Percentiles rank a stretch among this genome's conserved stretches.
Conservation (phyloP, 2,797 vertebrate genomes). For the Myotis daubentonii region DNA sequence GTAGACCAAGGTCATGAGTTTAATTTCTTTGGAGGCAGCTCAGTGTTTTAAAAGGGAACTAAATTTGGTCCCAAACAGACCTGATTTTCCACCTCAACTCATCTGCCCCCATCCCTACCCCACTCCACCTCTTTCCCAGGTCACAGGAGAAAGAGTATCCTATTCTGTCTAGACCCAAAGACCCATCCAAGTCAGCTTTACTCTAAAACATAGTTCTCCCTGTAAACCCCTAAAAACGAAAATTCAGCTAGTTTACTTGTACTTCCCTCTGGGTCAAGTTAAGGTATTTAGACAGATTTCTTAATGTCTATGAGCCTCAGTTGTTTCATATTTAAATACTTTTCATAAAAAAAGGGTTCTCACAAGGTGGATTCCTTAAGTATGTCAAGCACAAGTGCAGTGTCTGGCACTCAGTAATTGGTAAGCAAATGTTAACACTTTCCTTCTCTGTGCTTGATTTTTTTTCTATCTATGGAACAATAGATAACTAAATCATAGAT, state of each 20-base stretch:
- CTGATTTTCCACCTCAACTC: constrained; percentile 67
- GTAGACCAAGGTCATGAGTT: constrained; percentile 77
- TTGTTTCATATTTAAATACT: constrained; percentile 34
- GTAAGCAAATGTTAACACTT: constrained; percentile 39
- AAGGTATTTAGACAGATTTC: constrained; percentile 20
- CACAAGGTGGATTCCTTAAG: not conserved
- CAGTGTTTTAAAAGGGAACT: constrained; percentile 73
- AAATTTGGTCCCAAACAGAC: constrained; percentile 75
- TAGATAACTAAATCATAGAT: constrained; percentile 6
- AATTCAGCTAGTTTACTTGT: not conserved
- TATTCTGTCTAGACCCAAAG: constrained; percentile 38
- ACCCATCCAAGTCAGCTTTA: not conserved
- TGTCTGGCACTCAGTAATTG: constrained; percentile 14
- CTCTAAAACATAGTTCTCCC: not conserved
- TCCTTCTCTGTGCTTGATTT: not conserved
- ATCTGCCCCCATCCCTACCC: not conserved
- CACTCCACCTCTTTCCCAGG: constrained; percentile 12
- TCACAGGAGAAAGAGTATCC: not conserved
- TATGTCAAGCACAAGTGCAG: not conserved
- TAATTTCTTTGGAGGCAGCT: constrained; percentile 76
- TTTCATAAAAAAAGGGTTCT: not conserved
- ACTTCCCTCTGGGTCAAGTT: not conserved
- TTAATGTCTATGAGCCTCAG: not conserved
- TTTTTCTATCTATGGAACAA: not conserved
- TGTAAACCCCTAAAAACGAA: not conserved